Base-by-base conservation (phyloP, 2,888 invertebrate species). In the Gari tellinella region DNA sequence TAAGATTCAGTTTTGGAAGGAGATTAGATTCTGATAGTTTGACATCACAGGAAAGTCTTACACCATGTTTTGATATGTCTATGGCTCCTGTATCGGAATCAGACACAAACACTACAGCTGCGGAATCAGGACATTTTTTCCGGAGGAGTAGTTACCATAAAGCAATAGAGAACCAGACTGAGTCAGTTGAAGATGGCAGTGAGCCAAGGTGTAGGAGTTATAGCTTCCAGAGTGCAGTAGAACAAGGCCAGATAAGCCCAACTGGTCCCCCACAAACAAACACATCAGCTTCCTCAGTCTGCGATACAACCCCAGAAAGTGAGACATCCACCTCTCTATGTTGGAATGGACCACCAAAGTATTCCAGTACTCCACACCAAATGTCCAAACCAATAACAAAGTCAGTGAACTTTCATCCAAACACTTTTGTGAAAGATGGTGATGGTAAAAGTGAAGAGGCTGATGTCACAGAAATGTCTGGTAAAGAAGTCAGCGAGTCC, bases 161-260 rank as follows among this genome's bases (percentile, higher is more conserved):
- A 14, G 82, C 82, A 15, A 82, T 82, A 25, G 72, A 72, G 37
- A 72, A 75, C 53, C 61, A 72, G 48, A 49, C 49, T 26, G 23
- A 60, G 12, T 55, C 67, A 12, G 37, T 62, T 12, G 62, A 57
- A 15, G 67, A 66, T 55, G 60, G 55, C 7, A 61, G 57, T 23
- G 49, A 56, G 38, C 58, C 77, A 25, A 61, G 65, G 38, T 17
- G 26, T 4, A 60, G 83, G 21, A 84, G 84, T 52, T 41, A 73
- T 21, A 85, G 85, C 65, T 85, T 84, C 51, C 79, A 82, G 51
- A 76, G 82, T 25, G 88, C 87, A 4, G 82, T 88, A 57, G 86
- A 87, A 55, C 72, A 80, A 43, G 82, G 84, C 2, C 81, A 80
- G 21, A 64, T 67, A 10, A 72, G 52, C 19, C 49, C 65, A 4